Evolutionary conservation across 2,888 invertebrate genomes (phyloP).

Genomic region (Isoperla grammatica): DNA sequence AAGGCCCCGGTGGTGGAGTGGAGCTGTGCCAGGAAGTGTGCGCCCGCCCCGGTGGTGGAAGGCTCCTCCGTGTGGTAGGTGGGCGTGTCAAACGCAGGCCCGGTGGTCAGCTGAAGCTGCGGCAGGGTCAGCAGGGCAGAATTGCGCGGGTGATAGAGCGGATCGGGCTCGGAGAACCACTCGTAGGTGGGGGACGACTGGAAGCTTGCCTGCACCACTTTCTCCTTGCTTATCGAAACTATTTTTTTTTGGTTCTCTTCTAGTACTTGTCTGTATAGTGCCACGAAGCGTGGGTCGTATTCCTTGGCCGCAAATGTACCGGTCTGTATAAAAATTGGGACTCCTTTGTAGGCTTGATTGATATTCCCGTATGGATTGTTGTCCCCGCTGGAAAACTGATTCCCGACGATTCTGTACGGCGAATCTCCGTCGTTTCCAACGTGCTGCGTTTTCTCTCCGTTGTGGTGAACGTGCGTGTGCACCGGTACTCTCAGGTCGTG

Average conservation of each 20-base stretch:
- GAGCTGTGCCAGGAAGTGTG: neutral
- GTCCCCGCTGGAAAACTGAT: neutral
- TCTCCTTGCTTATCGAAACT: neutral
- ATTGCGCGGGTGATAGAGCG: slow-evolving; percentile 40
- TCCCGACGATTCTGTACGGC: neutral
- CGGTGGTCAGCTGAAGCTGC: neutral
- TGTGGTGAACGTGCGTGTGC: neutral
- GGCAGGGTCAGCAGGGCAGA: neutral
- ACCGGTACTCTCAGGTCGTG: slow-evolving; percentile 10
- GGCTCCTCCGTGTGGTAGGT: too few relatives aligned
- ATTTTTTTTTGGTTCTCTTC: slow-evolving; percentile 14
- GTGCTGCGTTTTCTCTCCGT: neutral
- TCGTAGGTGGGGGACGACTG: slow-evolving; percentile 41
- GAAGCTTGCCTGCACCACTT: slow-evolving; percentile 11
- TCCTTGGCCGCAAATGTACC: slow-evolving; percentile 4
- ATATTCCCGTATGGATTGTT: neutral
- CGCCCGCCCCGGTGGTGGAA: too few relatives aligned
- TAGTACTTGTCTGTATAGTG: slow-evolving; percentile 19
- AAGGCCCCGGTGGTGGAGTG: neutral
- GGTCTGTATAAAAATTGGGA: slow-evolving; percentile 12
- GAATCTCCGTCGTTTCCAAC: neutral
- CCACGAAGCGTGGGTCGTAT: slow-evolving; percentile 20
- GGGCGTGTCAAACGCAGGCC: too few relatives aligned
- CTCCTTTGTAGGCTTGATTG: slow-evolving; percentile 16
- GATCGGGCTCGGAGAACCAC: slow-evolving; percentile 49